A percentile compares a stretch with the other conserved stretches of the same genome.
Conservation (phyloP, 92 coral and sea anemone genomes). For the Umimayanthus kanabou region DNA sequence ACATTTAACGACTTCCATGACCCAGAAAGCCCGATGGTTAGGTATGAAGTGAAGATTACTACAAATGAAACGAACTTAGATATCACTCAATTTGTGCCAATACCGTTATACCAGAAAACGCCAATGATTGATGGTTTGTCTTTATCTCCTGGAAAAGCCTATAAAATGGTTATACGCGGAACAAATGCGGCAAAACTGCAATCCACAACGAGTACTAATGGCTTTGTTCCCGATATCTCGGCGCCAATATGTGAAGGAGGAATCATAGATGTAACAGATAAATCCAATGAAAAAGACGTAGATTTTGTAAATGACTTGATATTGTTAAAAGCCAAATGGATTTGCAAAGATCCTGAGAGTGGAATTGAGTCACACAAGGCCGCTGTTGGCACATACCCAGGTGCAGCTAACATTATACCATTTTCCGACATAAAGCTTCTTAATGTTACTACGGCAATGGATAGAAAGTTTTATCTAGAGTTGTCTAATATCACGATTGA, state of each 20-base stretch:
- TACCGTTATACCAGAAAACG: conserved; percentile 63
- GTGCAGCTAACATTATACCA: conserved; percentile 55
- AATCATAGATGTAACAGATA: conserved; percentile 58
- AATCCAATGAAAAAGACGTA: conserved; percentile 52
- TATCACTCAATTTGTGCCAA: conserved; percentile 53
- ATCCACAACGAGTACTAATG: conserved; percentile 61
- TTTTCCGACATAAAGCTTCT: conserved; percentile 46
- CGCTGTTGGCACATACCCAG: conserved; percentile 83
- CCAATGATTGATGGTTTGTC: conserved; percentile 70
- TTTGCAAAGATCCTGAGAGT: conserved; percentile 74
- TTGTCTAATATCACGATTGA: conserved; percentile 38
- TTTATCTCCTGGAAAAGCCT: conserved; percentile 56
- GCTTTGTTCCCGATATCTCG: conserved; percentile 74
- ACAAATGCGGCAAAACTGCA: conserved; percentile 79
- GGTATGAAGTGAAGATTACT: conserved; percentile 70
- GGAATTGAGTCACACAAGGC: conserved; percentile 38
- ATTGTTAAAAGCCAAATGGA: conserved; percentile 64
- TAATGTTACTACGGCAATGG: conserved; percentile 33
- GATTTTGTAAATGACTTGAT: conserved; percentile 68
- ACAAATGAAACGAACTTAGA: conserved; percentile 42
- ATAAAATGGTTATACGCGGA: conserved; percentile 63
- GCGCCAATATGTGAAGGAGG: conserved; percentile 58
- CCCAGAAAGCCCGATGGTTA: conserved; percentile 68
- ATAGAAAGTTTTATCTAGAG: conserved; percentile 7
- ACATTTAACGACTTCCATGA: conserved; percentile 64